phyloP scores from a whole-genome alignment of 2,888 invertebrate genomes.

The Gari tellinella region DNA sequence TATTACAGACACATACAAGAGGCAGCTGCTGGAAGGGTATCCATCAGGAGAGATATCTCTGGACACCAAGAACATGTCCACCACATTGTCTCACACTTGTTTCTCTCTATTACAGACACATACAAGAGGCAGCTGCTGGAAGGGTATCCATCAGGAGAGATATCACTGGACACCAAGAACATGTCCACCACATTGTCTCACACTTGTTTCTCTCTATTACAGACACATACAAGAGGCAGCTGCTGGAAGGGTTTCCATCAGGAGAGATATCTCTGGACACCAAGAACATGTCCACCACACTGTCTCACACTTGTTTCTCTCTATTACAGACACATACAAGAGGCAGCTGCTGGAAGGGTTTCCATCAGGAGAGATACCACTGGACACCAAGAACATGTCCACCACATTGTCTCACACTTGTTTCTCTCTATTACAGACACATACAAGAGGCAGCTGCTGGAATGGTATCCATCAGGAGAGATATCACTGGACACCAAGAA shows the following conservation, averaged over 20 bases:
- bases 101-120: too few species aligned
- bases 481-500: constrained; percentile 47
- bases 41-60: too few species aligned
- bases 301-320: constrained; percentile 65
- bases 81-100: too few species aligned
- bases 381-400: constrained; percentile 58
- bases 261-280: constrained; percentile 41
- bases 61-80: too few species aligned
- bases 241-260: constrained; percentile 36
- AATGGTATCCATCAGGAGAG: constrained; percentile 19
- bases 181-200: too few species aligned
- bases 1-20: too few species aligned
- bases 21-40: too few species aligned
- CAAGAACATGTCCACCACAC: constrained; percentile 57
- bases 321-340: constrained; percentile 61
- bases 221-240: constrained; percentile 67
- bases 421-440: constrained; percentile 49
- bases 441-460: constrained; percentile 64
- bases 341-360: constrained; percentile 54
- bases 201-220: constrained; percentile 12
- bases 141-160: too few species aligned
- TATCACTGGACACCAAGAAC: too few species aligned
- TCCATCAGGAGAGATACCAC: constrained; percentile 16
- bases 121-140: too few species aligned
- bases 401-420: constrained; percentile 66